These are phyloP conservation scores for Uropetala carovei DNA, from an alignment of 2,888 invertebrate species.

Conservation along the genomic window DNA sequence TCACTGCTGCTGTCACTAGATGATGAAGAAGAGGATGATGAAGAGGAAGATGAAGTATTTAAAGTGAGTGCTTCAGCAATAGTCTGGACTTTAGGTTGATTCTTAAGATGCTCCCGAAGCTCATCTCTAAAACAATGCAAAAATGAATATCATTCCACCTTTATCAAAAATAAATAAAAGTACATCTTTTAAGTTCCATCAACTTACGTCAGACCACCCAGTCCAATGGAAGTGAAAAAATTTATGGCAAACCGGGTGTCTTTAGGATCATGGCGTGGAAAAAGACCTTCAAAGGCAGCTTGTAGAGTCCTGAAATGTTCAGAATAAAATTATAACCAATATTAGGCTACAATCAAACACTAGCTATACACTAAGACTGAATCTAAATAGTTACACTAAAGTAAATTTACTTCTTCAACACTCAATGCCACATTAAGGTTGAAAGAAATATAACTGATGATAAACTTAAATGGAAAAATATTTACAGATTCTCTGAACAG, in stretches of 20 bases:
- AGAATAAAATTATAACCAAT: not conserved
- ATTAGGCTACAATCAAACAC: not conserved
- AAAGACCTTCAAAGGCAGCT: slow-evolving; percentile 91
- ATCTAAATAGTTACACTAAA: too few relatives aligned
- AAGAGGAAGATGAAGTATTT: slow-evolving; percentile 71
- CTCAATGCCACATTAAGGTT: too few relatives aligned
- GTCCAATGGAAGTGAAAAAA: slow-evolving; percentile 97
- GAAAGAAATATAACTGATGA: too few relatives aligned
- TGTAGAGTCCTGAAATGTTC: slow-evolving; percentile 83
- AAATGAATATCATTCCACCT: slow-evolving; percentile 33
- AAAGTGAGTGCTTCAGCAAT: slow-evolving; percentile 72
- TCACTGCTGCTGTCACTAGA: slow-evolving; percentile 69
- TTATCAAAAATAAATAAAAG: not conserved
- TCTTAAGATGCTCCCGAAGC: slow-evolving; percentile 90
- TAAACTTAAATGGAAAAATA: too few relatives aligned
- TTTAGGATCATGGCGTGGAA: slow-evolving; percentile 96
- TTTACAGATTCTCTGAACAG: too few relatives aligned
- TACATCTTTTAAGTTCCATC: not conserved
- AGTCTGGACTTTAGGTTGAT: slow-evolving; percentile 80
- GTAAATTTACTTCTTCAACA: too few relatives aligned
- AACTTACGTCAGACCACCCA: slow-evolving; percentile 93
- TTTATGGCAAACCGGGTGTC: slow-evolving; percentile 98
- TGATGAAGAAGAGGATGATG: slow-evolving; percentile 70
- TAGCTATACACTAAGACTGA: too few relatives aligned
- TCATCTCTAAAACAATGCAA: slow-evolving; percentile 80